Conservation (phyloP, 2,113 vertebrate species). For the Lycocorax pyrrhopterus region DNA sequence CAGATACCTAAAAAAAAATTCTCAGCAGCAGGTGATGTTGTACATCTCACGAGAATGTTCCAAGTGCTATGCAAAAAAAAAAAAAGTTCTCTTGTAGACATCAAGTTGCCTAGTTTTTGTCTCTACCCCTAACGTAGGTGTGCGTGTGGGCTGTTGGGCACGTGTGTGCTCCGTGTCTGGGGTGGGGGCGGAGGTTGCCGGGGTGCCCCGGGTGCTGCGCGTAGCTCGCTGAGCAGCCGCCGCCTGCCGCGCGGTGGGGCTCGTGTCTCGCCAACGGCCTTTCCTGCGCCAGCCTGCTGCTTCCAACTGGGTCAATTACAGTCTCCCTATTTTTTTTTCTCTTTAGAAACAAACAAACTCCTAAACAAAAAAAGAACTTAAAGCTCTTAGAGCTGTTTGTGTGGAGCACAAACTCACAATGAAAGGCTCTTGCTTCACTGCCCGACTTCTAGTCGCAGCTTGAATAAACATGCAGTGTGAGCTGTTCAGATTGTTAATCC, state of each 20-base stretch:
- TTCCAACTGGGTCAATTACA: conserved; percentile 36
- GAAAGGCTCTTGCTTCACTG: background rate
- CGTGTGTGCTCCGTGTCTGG: background rate
- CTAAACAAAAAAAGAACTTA: background rate
- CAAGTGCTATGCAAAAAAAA: background rate
- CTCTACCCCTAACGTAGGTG: rapidly evolving
- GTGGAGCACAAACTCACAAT: background rate
- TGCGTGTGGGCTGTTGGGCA: rapidly evolving
- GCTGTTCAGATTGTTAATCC: background rate
- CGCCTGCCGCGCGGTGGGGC: conserved; percentile 61
- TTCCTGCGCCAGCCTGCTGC: background rate
- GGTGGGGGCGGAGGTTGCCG: rapidly evolving
- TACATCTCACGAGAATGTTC: background rate
- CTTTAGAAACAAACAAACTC: background rate
- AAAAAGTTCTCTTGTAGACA: rapidly evolving
- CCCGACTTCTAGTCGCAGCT: background rate
- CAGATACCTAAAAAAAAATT: rapidly evolving
- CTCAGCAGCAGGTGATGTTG: too few species aligned
- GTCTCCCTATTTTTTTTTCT: background rate
- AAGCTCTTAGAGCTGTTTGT: background rate
- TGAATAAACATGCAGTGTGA: background rate
- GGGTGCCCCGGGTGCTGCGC: background rate
- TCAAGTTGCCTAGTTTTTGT: background rate
- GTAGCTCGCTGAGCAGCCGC: rapidly evolving
- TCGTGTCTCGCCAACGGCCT: background rate